Evolutionary conservation across 2,113 vertebrate genomes (phyloP).

Genomic region (Oceanites oceanicus): DNA sequence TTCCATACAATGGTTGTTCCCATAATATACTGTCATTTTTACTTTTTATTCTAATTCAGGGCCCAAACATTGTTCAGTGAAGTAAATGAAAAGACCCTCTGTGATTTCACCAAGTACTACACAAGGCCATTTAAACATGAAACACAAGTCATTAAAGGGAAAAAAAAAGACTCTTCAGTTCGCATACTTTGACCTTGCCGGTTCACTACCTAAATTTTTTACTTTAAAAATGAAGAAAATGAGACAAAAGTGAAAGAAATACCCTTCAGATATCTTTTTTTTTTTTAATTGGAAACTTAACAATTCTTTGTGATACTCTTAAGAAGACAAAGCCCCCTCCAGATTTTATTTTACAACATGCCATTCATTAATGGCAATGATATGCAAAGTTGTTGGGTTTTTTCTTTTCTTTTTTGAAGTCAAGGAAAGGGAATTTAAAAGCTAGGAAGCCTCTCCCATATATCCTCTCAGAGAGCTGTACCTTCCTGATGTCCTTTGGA

Average conservation of each 20-base stretch:
- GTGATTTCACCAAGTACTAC: not conserved
- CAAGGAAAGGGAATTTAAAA: not conserved
- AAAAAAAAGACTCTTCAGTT: not conserved
- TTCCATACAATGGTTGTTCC: not conserved
- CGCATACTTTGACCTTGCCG: not conserved
- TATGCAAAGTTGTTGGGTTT: rapidly evolving
- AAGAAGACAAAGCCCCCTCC: rapidly evolving
- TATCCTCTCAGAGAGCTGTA: not conserved
- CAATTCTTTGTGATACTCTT: not conserved
- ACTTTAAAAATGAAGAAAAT: not conserved
- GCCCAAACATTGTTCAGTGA: not conserved
- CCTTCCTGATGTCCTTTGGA: not conserved
- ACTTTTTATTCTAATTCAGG: not conserved
- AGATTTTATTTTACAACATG: not conserved
- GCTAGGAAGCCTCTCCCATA: rapidly evolving
- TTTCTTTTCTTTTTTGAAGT: not conserved
- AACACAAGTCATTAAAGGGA: not conserved
- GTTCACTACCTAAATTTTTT: not conserved
- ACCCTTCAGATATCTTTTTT: not conserved
- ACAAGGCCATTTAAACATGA: not conserved
- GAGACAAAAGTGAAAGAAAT: not conserved
- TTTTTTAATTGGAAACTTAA: not conserved
- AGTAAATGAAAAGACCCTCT: not conserved
- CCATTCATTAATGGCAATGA: not conserved
- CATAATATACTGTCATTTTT: not conserved